Evolutionary conservation across 2,797 vertebrate species (phyloP), one percentile per base, ranked within the genome.

Genomic region (Megalops cyprinoides): DNA sequence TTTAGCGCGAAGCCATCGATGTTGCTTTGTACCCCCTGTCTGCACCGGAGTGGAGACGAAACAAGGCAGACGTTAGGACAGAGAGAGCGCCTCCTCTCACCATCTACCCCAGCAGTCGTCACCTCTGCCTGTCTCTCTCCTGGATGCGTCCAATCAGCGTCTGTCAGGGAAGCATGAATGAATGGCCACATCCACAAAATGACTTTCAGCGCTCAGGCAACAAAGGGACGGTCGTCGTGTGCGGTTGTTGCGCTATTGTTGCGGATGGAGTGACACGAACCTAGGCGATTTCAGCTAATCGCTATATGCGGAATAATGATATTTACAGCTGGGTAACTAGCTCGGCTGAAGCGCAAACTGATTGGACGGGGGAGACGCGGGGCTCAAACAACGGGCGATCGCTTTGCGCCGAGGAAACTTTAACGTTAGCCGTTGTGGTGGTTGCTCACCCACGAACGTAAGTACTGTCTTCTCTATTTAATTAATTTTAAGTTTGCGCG

Each of bases 191-290:
- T 73, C 51, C 51, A 39, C 78, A 58, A 51, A 73, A 51, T 67
- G 51, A 79, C 78, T 79, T 79, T 79, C 67, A 71, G 44, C 67
- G 67, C 67, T 44, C 67, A 44, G 18, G 18, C 39, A 79, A 79
- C 78, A 79, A 79, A 79, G 78, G 74, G 78, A 51, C 62, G 78
- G 67, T 71, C 67, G 67, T 71, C 67, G 67, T 71, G 67, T 44
- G 67, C 37, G n/a, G 67, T 39, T 71, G n/a, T 71, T 71, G 67
- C 44, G 67, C n/a, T 71, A 39, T 20, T 6, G 37, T 44, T n/a
- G 44, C 39, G 67, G 67, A 71, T 44, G 67, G 44, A 39, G 39
- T 39, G 67, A 71, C 67, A 42, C 39, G n/a, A 44, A 71, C 67
- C n/a, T n/a, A 42, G 67, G 44, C 39, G 67, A 44, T 71, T 44